Base-by-base conservation (phyloP, 2,113 vertebrate genomes). In the Odocoileus virginianus region DNA sequence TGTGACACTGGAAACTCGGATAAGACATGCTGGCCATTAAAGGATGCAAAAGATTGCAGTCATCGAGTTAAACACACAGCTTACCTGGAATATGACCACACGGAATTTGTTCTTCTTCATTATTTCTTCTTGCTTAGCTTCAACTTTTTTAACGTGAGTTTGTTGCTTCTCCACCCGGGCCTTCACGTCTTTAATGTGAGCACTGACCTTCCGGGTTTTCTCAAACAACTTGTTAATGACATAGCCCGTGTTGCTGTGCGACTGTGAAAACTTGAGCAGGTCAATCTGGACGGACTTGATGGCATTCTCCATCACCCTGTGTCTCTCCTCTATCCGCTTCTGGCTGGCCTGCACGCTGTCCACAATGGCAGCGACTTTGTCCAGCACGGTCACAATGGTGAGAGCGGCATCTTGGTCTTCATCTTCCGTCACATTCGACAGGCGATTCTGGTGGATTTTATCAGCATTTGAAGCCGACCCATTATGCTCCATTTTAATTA, bases 51-150 rank as follows among this genome's bases (percentile, higher is more conserved):
- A 25, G 36, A 61, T 19, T 10, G 28, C 10, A 61, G 86, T 40
- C 43, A 95, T 4, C 40, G 45, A 33, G 64, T 82, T 74, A 89
- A 90, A 83, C 40, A 6, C 21, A 95, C 58, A 0, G 9, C 95
- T 99, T 99, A 99, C 99, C 99, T 99, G 99, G 89, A 99, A 99
- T 98, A 99, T 99, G 43, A 99, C 99, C 10, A 99, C 99, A 0
- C 99, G 98, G 98, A 99, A 99, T 99, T 99, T 99, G 99, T 99
- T 99, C 97, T 99, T 99, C 52, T 98, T 99, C 97, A 99, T 99
- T 98, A 99, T 99, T 98, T 99, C 99, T 64, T 99, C 99, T 97
- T 99, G 99, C 16, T 99, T 99, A 15, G 99, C 94, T 97, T 99
- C 99, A 27, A 99, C 99, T 97, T 99, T 99, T 98, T 97, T 99